Evolutionary conservation across 2,113 vertebrate species (phyloP), one percentile per base, ranked within the genome.

Genomic region (Crocuta crocuta): DNA sequence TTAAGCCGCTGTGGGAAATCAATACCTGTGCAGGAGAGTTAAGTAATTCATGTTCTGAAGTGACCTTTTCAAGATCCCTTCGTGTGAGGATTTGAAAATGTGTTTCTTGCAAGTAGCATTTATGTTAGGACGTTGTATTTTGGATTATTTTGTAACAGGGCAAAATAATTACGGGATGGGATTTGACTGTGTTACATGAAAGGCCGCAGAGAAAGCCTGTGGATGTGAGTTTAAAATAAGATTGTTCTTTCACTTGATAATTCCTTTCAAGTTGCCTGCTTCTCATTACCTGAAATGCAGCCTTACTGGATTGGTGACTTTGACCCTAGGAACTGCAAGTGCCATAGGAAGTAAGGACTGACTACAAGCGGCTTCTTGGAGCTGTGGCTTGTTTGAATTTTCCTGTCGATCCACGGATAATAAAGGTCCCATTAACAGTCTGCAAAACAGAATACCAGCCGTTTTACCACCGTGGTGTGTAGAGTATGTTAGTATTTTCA

Each of bases 1-100:
- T 95, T 90, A 87, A 53, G 65, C 35, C 71, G 7, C 58, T 95
- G 15, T 8, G 78, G 82, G 74, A 96, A 97, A 90, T 83, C 91
- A 95, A 26, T 68, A 95, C 96, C 78, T 71, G 7, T 53, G 65
- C 50, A 63, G 13, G 50, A 87, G n/a, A 28, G 28, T 80, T 97
- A 84, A 97, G 94, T 97, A 89, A 96, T 96, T 96, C 43, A 84
- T 66, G 13, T 43, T 95, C 58, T 80, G 19, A 95, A 96, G 70
- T 92, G 65, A 80, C 74, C 71, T 83, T 35, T 93, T 55, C 71
- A 16, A 79, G 50, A 79, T 50, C 26, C 74, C 58, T 58, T 93
- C 66, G 70, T 82, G 58, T 31, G 88, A 94, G 82, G 10, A 78
- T 93, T 97, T 84, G 39, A 55, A 71, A 92, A 19, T 68, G 5